Conservation (phyloP, 2,797 vertebrate species). For the Pygocentrus nattereri region DNA sequence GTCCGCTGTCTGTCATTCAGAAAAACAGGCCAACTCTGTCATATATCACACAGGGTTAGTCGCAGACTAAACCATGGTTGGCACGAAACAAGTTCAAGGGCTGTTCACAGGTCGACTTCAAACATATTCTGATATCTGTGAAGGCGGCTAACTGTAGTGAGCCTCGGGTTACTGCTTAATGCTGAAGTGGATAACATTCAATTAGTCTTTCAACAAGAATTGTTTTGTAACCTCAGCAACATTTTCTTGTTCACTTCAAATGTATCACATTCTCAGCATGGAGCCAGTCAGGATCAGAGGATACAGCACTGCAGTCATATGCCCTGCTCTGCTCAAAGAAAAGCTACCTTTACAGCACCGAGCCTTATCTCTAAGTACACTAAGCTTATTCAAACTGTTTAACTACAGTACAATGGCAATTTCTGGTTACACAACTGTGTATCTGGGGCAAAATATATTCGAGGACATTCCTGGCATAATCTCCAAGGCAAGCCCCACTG, state of each 20-base stretch:
- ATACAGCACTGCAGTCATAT: not conserved
- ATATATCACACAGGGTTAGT: not conserved
- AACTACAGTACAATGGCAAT: not conserved
- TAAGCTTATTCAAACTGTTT: not conserved
- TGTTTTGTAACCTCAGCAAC: too few species aligned
- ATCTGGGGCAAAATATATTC: constrained; percentile 14
- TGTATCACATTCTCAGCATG: not conserved
- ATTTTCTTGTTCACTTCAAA: not conserved
- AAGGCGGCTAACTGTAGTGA: not conserved
- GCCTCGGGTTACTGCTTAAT: not conserved
- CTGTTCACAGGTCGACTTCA: not conserved
- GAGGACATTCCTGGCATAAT: not conserved
- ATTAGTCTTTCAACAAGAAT: not conserved
- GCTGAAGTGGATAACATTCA: not conserved
- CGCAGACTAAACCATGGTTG: not conserved
- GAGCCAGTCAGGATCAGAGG: not conserved
- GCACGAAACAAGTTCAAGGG: not conserved
- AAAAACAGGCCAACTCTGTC: constrained; percentile 3
- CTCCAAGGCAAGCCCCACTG: not conserved
- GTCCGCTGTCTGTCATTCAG: constrained; percentile 9
- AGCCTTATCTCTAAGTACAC: not conserved
- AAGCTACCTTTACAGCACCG: not conserved
- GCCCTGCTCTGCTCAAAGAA: not conserved
- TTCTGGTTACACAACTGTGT: not conserved
- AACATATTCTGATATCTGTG: not conserved